Base-by-base conservation (phyloP, 2,113 vertebrate species). In the Tauraco erythrolophus region DNA sequence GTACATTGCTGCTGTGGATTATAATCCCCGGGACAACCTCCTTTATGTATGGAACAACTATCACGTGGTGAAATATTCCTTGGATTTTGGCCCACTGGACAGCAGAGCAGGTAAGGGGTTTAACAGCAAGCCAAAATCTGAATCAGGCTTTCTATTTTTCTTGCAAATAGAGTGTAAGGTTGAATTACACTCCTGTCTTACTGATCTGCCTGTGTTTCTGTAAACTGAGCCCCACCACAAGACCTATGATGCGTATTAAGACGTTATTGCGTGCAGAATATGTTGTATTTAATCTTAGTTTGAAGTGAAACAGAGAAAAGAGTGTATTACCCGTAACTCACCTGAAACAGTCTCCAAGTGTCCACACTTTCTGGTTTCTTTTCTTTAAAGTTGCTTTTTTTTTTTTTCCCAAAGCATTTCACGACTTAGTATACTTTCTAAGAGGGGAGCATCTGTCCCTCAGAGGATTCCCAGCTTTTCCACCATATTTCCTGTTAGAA, bases 21-120 rank as follows among this genome's bases (percentile, higher is more conserved):
- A 99, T 97, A 99, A 99, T 92, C 99, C 99, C 82, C 98, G 99
- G 89, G 99, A 99, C 98, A 99, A 99, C 92, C 98, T 99, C 60
- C 99, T 99, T 39, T 99, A 99, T 1, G 99, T 99, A 10, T 99
- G 99, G 99, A 99, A 99, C 98, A 99, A 99, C 96, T 99, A 99
- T 93, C 99, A 99, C 0, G 99, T 99, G 2, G 99, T 99, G 91
- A 99, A 99, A 91, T 99, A 99, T 93, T 99, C 99, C 9, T 97
- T 99, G 98, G 99, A 99, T 95, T 99, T 99, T 92, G 99, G 99
- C 64, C 98, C 99, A 0, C 88, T 99, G 98, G 99, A 99, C 97
- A 99, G 99, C 97, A 98, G 99, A 95, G 98, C 98, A 90, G 99
- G 99, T 99, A 99, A 98, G 95, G 96, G 18, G 37, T 93, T 87